Base-by-base conservation (phyloP, 2,797 vertebrate species). In the Acipenser transmontanus region DNA sequence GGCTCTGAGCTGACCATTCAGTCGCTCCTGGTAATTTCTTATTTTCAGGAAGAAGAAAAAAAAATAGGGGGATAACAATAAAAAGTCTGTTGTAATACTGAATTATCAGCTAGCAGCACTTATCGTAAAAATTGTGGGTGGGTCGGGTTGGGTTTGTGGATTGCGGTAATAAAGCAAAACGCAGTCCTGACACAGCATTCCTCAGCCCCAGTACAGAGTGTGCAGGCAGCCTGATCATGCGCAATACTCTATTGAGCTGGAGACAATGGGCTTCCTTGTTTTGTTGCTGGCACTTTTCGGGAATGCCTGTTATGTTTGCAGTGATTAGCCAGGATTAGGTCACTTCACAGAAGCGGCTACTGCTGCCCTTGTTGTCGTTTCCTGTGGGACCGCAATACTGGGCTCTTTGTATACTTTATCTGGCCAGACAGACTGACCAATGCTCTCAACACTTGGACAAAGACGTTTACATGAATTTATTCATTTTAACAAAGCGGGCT, bases 181-280 rank as follows among this genome's bases (percentile, higher is more conserved):
- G 80, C 76, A 76, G 59, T 77, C 80, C 85, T 88, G 85, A 87
- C 84, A 76, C 82, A 82, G 81, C 84, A 85, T 77, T 80, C 50
- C 65, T 49, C 51, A 61, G 47, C 48, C 47, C 59, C 34, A 34
- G 34, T 34, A 34, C 34, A 34, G 34, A 34, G 34, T 34, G 34
- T 10, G 6, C 11, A 59, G 59, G 82, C 79, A 70, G 79, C 74
- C 77, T 60, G 8, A 72, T 77, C 72, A 67, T 74, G 74, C 79
- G 61, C 12, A 52, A 66, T 75, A 70, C 56, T 61, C 10, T 7
- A 34, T 50, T 2, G 12, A 3, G 10, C 65, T 66, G 68, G 84
- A 81, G 81, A 88, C 88, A 90, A 88, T 85, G 80, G 80, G 82
- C 71, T 73, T 81, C 81, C 84, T 90, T 89, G 84, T 89, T 83